These are phyloP conservation scores for Chromis chromis DNA, from an alignment of 2,797 vertebrate species.

Conservation along the genomic window DNA sequence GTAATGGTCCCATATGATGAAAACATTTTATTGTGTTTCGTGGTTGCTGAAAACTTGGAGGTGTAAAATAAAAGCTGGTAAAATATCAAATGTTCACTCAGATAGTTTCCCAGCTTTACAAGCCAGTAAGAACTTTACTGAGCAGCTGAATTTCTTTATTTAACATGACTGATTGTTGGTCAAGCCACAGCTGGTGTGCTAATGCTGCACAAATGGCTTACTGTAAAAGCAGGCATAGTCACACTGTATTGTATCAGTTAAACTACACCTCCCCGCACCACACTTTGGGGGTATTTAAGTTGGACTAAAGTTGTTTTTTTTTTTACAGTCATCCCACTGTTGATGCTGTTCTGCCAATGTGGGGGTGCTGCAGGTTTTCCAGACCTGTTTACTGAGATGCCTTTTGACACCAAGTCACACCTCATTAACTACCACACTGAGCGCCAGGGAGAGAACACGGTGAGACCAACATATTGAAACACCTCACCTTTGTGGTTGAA, in stretches of 20 bases:
- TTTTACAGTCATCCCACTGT: slow-evolving; percentile 87
- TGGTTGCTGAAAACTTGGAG: too few species aligned
- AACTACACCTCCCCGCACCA: neutral
- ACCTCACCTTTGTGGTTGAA: neutral
- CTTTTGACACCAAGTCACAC: slow-evolving; percentile 84
- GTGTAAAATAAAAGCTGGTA: too few species aligned
- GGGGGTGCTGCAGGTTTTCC: slow-evolving; percentile 71
- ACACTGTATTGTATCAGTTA: neutral
- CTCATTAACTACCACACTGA: slow-evolving; percentile 90
- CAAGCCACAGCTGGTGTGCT: too few species aligned
- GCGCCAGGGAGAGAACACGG: slow-evolving; percentile 90
- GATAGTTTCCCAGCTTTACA: too few species aligned
- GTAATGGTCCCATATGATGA: too few species aligned
- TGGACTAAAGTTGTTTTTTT: neutral
- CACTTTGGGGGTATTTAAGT: neutral
- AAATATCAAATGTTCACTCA: too few species aligned
- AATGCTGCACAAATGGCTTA: neutral
- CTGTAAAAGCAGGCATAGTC: too few species aligned
- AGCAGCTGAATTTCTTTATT: too few species aligned
- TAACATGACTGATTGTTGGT: too few species aligned
- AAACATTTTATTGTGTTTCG: too few species aligned
- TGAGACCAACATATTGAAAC: slow-evolving; percentile 53
- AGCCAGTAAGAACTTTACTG: too few species aligned
- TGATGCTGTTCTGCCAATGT: slow-evolving; percentile 87
- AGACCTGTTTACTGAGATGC: slow-evolving; percentile 81